Percentiles rank a stretch among this genome's conserved stretches.
phyloP scores from a whole-genome alignment of 2,888 invertebrate genomes.

The Bedellia somnulentella region DNA sequence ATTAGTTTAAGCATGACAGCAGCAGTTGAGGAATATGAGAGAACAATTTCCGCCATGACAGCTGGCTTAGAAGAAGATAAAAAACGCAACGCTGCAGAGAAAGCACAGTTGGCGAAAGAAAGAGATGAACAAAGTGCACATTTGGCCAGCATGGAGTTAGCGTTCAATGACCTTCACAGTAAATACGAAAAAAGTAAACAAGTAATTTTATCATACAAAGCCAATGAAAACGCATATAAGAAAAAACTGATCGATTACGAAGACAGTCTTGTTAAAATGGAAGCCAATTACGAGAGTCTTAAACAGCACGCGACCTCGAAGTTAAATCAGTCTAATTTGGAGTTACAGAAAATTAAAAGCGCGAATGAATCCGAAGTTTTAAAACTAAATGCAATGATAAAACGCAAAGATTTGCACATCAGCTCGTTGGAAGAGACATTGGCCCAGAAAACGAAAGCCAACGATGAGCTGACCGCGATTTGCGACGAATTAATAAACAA shows the following conservation, averaged over 20 bases:
- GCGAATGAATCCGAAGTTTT: slow-evolving; percentile 79
- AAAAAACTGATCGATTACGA: slow-evolving; percentile 70
- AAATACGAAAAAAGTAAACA: slow-evolving; percentile 69
- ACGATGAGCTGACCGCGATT: slow-evolving; percentile 84
- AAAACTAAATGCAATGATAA: slow-evolving; percentile 82
- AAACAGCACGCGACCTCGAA: slow-evolving; percentile 89
- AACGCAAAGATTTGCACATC: slow-evolving; percentile 83
- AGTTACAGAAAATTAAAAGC: slow-evolving; percentile 73
- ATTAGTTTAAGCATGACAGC: slow-evolving; percentile 62
- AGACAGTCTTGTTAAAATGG: slow-evolving; percentile 70
- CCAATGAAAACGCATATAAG: slow-evolving; percentile 68
- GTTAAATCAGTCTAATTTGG: slow-evolving; percentile 73
- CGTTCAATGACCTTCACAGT: slow-evolving; percentile 65
- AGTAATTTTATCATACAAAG: slow-evolving; percentile 53
- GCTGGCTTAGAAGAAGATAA: slow-evolving; percentile 71
- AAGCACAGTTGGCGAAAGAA: slow-evolving; percentile 53
- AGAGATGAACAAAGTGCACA: slow-evolving; percentile 65
- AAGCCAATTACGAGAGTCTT: slow-evolving; percentile 81
- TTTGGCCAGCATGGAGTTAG: slow-evolving; percentile 63
- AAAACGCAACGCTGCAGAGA: slow-evolving; percentile 56
- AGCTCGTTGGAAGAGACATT: slow-evolving; percentile 80
- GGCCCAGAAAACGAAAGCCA: slow-evolving; percentile 87
- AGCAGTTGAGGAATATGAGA: slow-evolving; percentile 77
- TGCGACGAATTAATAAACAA: slow-evolving; percentile 88
- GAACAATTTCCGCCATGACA: slow-evolving; percentile 74